Evolutionary conservation across 2,888 invertebrate species (phyloP), one percentile per base, ranked within the genome.

Genomic region (Pollenia amentaria): DNA sequence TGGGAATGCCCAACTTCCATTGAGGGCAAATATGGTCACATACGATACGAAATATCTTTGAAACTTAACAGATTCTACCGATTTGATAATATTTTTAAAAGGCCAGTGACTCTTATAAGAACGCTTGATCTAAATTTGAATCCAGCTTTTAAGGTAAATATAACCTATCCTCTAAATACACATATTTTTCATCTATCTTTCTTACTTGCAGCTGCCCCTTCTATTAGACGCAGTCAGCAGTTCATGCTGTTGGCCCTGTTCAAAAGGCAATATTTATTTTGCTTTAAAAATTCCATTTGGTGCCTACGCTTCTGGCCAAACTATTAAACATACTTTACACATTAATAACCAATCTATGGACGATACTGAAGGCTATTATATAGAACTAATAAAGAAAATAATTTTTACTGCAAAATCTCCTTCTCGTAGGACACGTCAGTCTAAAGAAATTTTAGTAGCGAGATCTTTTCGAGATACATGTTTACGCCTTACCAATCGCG

Each of bases 1-100:
- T 51, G 46, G 48, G 84, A 89, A 57, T 88, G 89, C 72, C 90
- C 89, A 0, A 89, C 90, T 4, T 90, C 90, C 1, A 97, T 96
- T 92, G 96, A 95, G 90, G 96, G 96, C 4, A 94, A 95, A 91
- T 94, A 94, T 92, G 97, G 97, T 0, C 95, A 95, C 90, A 95
- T 98, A 44, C 94, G 96, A 21, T 98, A 98, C 91, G 95, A 95
- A 4, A 94, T 97, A 2, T 96, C 96, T 91, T 96, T 96, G 7
- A 95, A 95, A 0, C 92, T 98, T 10, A 97, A 97, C 91, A 94
- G 96, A 10, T 96, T 97, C n/a, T 96, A 96, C 96, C 96, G 96
- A 89, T 96, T 96, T 92, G 90, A 92, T 51, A 92, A 91, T 79
- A 87, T 88, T 1, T 92, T 90, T 46, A 89, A 89, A 18, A 89